Percentiles rank a stretch among this genome's conserved stretches.
Evolutionary conservation across 2,797 vertebrate species (phyloP).

Genomic region (Buceros bicornis): DNA sequence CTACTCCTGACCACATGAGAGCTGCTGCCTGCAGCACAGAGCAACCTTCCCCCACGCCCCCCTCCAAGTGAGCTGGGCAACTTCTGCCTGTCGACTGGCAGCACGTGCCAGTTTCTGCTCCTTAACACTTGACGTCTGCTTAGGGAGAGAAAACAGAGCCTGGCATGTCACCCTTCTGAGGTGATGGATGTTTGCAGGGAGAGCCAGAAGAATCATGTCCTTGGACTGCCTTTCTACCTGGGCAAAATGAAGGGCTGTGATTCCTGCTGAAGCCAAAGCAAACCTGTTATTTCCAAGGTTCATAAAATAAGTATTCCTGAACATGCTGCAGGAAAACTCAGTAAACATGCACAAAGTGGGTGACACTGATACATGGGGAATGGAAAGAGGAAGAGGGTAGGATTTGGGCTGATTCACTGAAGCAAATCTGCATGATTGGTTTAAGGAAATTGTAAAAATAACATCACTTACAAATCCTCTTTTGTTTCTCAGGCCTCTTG

Average conservation of each 20-base stretch:
- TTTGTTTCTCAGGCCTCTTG: conserved; percentile 18
- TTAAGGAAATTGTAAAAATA: not conserved
- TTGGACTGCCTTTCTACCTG: not conserved
- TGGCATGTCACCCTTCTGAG: fast-evolving
- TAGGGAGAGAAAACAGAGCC: not conserved
- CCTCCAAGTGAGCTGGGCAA: not conserved
- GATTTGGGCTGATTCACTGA: too few relatives aligned
- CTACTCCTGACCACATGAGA: not conserved
- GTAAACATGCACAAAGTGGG: not conserved
- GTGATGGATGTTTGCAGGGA: not conserved
- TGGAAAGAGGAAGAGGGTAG: too few relatives aligned
- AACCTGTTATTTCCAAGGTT: not conserved
- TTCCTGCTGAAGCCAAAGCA: not conserved
- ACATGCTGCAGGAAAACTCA: not conserved
- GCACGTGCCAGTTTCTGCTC: not conserved
- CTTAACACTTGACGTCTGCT: not conserved
- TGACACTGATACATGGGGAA: too few relatives aligned
- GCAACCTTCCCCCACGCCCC: too few relatives aligned
- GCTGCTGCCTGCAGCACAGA: not conserved
- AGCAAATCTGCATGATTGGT: not conserved
- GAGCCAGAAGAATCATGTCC: not conserved
- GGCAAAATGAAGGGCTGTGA: not conserved
- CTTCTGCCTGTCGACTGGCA: not conserved
- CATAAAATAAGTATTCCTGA: not conserved
- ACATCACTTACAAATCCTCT: conserved; percentile 21